phyloP scores from a whole-genome alignment of 2,113 vertebrate species.

The Hippocampus comes region DNA sequence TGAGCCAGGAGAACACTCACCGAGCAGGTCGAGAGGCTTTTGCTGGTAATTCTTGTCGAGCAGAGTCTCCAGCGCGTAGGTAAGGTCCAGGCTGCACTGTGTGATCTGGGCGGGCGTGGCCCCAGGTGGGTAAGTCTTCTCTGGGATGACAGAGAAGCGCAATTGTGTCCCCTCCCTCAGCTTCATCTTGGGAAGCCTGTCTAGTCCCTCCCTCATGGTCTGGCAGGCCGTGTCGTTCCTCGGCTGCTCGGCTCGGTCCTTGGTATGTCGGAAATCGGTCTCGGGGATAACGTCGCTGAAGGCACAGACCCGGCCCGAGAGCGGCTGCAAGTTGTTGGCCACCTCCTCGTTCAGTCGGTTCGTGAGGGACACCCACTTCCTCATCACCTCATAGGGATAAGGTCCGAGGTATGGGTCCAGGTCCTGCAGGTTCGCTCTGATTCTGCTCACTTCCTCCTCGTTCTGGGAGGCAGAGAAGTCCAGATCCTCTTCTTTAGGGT shows the following conservation, averaged over 20 bases:
- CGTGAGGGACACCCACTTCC: slow-evolving; percentile 90
- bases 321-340: slow-evolving; percentile 78
- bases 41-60: slow-evolving; percentile 73
- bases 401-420: slow-evolving; percentile 86
- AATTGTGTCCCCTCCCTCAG: slow-evolving; percentile 83
- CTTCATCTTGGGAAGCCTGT: slow-evolving; percentile 86
- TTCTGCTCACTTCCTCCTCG: slow-evolving; percentile 74
- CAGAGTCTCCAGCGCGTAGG: slow-evolving; percentile 82
- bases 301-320: slow-evolving; percentile 81
- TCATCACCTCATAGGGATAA: slow-evolving; percentile 85
- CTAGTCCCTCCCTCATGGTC: slow-evolving; percentile 88
- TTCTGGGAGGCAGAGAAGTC: slow-evolving; percentile 72
- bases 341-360: slow-evolving; percentile 77
- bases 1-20: slow-evolving; percentile 62
- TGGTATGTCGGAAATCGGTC: slow-evolving; percentile 71
- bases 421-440: slow-evolving; percentile 76
- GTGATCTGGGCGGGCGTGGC: slow-evolving; percentile 90
- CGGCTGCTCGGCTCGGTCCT: slow-evolving; percentile 80
- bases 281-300: slow-evolving; percentile 87
- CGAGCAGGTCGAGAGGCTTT: slow-evolving; percentile 81
- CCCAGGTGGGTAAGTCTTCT: slow-evolving; percentile 82
- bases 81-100: slow-evolving; percentile 87
- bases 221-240: slow-evolving; percentile 79
- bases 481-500: slow-evolving; percentile 76
- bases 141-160: slow-evolving; percentile 84